Conservation (phyloP, 2,888 invertebrate species). For the Phortica magna region DNA sequence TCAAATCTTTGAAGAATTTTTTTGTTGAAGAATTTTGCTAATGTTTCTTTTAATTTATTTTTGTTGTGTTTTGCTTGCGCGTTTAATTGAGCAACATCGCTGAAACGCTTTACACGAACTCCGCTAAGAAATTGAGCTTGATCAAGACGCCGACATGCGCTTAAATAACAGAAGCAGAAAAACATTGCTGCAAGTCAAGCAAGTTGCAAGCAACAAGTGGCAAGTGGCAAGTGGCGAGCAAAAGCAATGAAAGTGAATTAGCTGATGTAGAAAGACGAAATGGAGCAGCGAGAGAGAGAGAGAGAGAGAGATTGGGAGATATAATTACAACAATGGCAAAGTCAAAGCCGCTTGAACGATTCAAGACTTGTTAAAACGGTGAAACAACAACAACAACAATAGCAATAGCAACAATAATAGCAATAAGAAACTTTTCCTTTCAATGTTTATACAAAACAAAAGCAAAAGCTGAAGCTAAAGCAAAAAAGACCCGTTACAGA, state of each 20-base stretch:
- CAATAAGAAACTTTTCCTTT: not conserved
- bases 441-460: not conserved
- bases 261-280: not conserved
- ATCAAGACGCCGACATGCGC: constrained; percentile 48
- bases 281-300: constrained; percentile 41
- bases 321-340: too few species aligned
- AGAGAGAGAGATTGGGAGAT: constrained; percentile 9
- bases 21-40: too few species aligned
- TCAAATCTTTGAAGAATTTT: too few species aligned
- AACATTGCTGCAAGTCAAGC: constrained; percentile 49
- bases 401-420: not conserved
- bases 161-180: constrained; percentile 65
- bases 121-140: constrained; percentile 61
- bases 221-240: not conserved
- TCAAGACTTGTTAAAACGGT: not conserved
- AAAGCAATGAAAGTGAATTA: constrained; percentile 28
- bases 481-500: not conserved
- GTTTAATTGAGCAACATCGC: constrained; percentile 39
- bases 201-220: too few species aligned
- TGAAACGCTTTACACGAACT: constrained; percentile 43
- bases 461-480: not conserved
- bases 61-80: constrained; percentile 43
- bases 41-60: constrained; percentile 14
- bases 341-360: not conserved
- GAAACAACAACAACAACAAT: not conserved